These are phyloP conservation scores for Pachyuromys duprasi DNA, from an alignment of 2,797 vertebrate genomes.

Conservation along the genomic window DNA sequence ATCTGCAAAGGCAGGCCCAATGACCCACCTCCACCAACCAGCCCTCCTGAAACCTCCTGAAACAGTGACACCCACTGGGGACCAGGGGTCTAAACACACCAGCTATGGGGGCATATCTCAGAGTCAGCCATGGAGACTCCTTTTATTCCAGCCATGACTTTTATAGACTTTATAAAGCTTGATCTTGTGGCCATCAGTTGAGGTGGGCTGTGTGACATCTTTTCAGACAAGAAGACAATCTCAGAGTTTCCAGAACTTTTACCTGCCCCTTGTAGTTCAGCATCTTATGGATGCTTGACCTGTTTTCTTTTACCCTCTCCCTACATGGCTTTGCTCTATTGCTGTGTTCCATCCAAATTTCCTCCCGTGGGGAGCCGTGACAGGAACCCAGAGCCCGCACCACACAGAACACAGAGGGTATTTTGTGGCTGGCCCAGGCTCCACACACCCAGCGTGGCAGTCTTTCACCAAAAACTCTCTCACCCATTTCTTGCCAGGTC, in stretches of 20 bases:
- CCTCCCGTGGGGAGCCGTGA: background rate
- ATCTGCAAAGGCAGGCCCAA: background rate
- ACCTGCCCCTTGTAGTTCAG: accelerated
- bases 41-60: background rate
- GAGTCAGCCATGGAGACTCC: background rate
- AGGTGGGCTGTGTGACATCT: accelerated
- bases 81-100: background rate
- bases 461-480: background rate
- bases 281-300: accelerated
- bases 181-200: background rate
- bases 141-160: background rate
- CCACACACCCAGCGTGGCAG: background rate
- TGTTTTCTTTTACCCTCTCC: accelerated
- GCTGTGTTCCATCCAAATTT: background rate
- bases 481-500: background rate
- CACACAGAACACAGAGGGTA: background rate
- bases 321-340: background rate
- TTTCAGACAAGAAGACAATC: accelerated
- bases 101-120: too few species aligned
- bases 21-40: background rate
- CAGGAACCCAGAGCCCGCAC: background rate
- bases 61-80: background rate
- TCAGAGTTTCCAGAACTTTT: background rate
- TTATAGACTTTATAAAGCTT: background rate
- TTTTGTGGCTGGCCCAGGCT: background rate